phyloP scores from a whole-genome alignment of 2,797 vertebrate species.

The Cottoperca gobio region DNA sequence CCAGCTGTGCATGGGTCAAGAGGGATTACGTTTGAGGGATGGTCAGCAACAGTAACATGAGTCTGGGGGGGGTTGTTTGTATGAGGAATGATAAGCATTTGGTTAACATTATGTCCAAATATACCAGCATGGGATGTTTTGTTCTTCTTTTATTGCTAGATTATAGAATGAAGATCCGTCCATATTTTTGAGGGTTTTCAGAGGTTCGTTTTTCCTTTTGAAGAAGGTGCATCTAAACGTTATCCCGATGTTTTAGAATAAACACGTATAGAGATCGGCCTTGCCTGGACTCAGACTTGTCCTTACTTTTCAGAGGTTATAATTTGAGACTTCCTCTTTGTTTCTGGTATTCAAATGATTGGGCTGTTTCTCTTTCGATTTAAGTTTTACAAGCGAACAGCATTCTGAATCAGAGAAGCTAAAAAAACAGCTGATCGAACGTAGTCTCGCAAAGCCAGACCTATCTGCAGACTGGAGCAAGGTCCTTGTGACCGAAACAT shows the following conservation, averaged over 20 bases:
- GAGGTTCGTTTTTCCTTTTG: background rate
- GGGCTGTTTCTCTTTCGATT: background rate
- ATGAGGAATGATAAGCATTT: background rate
- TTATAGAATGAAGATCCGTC: background rate
- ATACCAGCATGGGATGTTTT: background rate
- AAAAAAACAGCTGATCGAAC: background rate
- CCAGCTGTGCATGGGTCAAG: slow-evolving; percentile 89
- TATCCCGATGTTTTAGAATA: background rate
- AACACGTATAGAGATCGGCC: background rate
- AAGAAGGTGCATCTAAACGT: background rate
- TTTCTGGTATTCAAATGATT: background rate
- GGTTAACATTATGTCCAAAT: background rate
- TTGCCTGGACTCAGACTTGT: background rate
- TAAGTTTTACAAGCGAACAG: background rate
- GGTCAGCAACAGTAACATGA: slow-evolving; percentile 62
- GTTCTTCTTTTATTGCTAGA: background rate
- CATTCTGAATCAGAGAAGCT: background rate
- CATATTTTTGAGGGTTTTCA: background rate
- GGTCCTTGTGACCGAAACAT: no score
- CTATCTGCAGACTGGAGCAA: no score
- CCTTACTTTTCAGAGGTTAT: background rate
- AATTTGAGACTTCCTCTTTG: background rate
- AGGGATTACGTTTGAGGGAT: slow-evolving; percentile 75
- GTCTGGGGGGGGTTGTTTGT: background rate
- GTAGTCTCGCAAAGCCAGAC: no score